These are phyloP conservation scores for Dilophus febrilis DNA, from an alignment of 2,888 invertebrate species.

Conservation along the genomic window DNA sequence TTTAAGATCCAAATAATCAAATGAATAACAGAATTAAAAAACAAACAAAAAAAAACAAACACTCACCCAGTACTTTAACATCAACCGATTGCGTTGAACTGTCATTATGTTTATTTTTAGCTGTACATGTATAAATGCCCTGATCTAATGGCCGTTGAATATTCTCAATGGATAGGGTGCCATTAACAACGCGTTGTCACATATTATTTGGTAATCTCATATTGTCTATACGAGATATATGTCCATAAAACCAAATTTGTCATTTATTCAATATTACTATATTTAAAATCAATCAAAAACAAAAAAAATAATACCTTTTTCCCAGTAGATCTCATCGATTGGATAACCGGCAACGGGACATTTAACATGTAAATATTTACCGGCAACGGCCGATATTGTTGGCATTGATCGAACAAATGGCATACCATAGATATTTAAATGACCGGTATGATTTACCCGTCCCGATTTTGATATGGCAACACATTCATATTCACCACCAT, in stretches of 20 bases:
- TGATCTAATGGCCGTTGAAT: slow-evolving; percentile 71
- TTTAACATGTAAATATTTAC: slow-evolving; percentile 60
- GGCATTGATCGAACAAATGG: slow-evolving; percentile 75
- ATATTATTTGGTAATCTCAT: slow-evolving; percentile 67
- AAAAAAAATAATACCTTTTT: slow-evolving; percentile 58
- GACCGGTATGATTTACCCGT: slow-evolving; percentile 58
- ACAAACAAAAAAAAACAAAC: too few species aligned
- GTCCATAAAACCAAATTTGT: background rate
- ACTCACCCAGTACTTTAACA: slow-evolving; percentile 51
- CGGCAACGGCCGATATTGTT: slow-evolving; percentile 67
- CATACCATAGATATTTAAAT: slow-evolving; percentile 74
- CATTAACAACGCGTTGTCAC: slow-evolving; percentile 70
- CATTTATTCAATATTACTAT: too few species aligned
- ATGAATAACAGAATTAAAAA: too few species aligned
- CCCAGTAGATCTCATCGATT: slow-evolving; percentile 71
- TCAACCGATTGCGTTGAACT: slow-evolving; percentile 57
- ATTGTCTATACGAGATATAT: slow-evolving; percentile 39
- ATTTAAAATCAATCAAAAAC: too few species aligned
- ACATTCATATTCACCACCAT: slow-evolving; percentile 78
- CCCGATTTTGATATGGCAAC: slow-evolving; percentile 64
- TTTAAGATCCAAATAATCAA: too few species aligned
- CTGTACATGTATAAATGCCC: slow-evolving; percentile 80
- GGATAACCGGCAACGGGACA: slow-evolving; percentile 85
- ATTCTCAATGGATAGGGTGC: slow-evolving; percentile 66
- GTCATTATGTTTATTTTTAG: slow-evolving; percentile 63